Base-by-base conservation (phyloP, 2,888 invertebrate genomes). In the Phyllotreta striolata region DNA sequence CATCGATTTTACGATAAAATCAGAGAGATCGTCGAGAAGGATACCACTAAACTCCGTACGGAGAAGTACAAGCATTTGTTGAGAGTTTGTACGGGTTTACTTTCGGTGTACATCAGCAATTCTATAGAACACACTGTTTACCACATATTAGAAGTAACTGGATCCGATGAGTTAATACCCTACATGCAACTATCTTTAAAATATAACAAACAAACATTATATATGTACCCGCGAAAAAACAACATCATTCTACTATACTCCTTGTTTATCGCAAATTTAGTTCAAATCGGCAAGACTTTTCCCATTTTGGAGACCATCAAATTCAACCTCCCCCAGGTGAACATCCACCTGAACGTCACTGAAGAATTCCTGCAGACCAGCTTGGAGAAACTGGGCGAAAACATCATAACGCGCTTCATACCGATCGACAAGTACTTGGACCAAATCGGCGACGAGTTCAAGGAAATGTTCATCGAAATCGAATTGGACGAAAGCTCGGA, bases 71-170 rank as follows among this genome's bases (percentile, higher is more conserved):
- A 64, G 60, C 62, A 57, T 13, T 55, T 70, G 9, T 51, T 75
- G 39, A 67, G 65, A 39, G 69, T 73, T 6, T 74, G 74, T 37
- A 79, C 79, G 34, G 83, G 81, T 34, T 76, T 88, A 1, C 82
- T 88, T 62, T 83, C 84, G 41, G 84, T 86, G 72, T 87, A 89
- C 78, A 85, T 92, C 70, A 87, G 89, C 71, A 86, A 88, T 72
- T 75, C 89, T 38, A 88, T 91, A 83, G 85, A 88, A 55, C 83
- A 85, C 57, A 90, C 91, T 6, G 86, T 92, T 49, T 82, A 87
- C 46, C 84, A 87, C 67, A 80, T 92, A 6, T 84, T 89, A 63
- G 82, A 85, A 0, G 79, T 84, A 6, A 83, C 89, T 7, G 81
- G 83, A 59, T 79, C 84, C 68, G 81, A 84, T 1, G 81, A 84